Percentiles rank a stretch among this genome's conserved stretches.
Conservation (phyloP, 2,797 vertebrate species). For the Miichthys miiuy region DNA sequence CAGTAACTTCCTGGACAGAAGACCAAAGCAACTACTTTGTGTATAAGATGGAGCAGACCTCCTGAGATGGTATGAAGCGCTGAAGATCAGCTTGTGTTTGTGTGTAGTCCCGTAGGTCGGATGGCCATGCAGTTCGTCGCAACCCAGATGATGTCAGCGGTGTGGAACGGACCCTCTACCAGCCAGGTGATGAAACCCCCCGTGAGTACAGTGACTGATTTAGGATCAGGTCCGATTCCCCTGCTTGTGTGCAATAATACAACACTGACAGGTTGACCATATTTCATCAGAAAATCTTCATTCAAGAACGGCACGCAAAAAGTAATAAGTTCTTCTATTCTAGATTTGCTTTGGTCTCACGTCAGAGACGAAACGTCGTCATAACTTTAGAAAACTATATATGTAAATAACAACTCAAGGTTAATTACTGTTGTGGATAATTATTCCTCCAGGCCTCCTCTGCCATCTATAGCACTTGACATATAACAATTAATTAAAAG, state of each 20-base stretch:
- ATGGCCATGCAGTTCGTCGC: slow-evolving; percentile 96
- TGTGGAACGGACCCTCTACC: slow-evolving; percentile 86
- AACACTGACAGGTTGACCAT: background rate
- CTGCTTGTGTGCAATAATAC: background rate
- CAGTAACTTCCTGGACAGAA: no score
- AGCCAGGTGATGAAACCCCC: slow-evolving; percentile 86
- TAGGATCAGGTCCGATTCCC: background rate
- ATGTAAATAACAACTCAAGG: slow-evolving; percentile 7
- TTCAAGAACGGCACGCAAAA: no score
- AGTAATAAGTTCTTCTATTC: background rate
- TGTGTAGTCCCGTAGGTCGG: slow-evolving; percentile 90
- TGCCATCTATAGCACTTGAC: background rate
- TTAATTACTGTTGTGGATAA: slow-evolving; percentile 22
- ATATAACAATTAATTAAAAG: background rate
- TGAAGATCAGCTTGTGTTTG: background rate
- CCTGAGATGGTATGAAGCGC: background rate
- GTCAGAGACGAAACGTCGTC: background rate
- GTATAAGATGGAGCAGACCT: no score
- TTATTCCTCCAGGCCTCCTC: slow-evolving; percentile 26
- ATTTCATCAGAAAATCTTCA: background rate
- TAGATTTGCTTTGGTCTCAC: background rate
- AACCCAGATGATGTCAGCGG: slow-evolving; percentile 91
- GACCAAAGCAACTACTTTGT: no score
- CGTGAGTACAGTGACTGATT: slow-evolving; percentile 78
- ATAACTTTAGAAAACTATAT: background rate